Evolutionary conservation across 2,797 vertebrate genomes (phyloP).

Genomic region (Phataginus tricuspis): DNA sequence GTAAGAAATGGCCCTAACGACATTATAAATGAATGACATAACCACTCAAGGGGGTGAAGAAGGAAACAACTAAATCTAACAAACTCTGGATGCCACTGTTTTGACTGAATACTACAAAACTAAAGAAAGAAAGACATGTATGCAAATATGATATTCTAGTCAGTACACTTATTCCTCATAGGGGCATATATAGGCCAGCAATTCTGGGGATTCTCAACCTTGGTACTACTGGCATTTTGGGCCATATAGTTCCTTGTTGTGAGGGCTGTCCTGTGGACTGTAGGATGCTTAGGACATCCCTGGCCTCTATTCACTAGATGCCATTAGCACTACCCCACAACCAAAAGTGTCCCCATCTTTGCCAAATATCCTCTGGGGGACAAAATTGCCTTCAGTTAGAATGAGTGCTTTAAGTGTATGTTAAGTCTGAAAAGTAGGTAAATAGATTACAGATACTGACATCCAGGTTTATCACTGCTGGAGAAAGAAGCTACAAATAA

Average conservation of each 20-base stretch:
- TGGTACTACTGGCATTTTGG: neutral
- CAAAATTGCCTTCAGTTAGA: neutral
- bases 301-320: neutral
- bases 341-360: neutral
- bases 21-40: neutral
- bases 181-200: no score
- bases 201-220: neutral
- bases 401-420: neutral
- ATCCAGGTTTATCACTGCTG: neutral
- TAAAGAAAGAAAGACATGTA: neutral
- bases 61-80: neutral
- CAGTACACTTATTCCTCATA: neutral
- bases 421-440: neutral
- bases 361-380: neutral
- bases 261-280: neutral
- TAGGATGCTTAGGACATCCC: neutral
- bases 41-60: no score
- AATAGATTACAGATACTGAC: neutral
- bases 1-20: neutral
- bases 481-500: neutral
- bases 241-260: neutral
- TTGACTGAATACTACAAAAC: rapidly evolving
- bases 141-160: no score
- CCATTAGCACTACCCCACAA: neutral
- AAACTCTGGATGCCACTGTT: neutral